Base-by-base conservation (phyloP, 2,113 vertebrate genomes). In the Trichomycterus rosablanca region DNA sequence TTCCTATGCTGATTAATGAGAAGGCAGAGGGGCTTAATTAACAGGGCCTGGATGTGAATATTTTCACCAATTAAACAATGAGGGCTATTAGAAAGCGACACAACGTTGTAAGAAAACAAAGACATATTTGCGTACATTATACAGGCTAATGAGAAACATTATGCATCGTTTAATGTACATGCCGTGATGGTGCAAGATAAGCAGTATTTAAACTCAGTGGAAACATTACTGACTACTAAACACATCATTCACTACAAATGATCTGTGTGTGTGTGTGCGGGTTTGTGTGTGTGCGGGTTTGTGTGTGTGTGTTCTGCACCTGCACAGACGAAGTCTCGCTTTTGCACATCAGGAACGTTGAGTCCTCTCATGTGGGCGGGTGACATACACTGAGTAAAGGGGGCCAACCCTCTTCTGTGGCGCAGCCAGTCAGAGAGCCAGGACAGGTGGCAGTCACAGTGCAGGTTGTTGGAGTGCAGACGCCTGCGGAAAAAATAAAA, bases 391-490 rank as follows among this genome's bases (percentile, higher is more conserved):
- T 98, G 94, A 5, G 96, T 98, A 82, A 98, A 99, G 74, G 94
- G 96, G 56, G 95, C 96, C 53, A 99, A 74, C 0, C 90, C 89
- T 45, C 90, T 88, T 18, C 96, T 76, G 77, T 95, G 94, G 20
- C 94, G 85, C 76, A 99, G 84, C 96, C 96, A 99, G 58, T 97
- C 96, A 0, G 95, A 97, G 40, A 99, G 92, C 96, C 96, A 99
- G 56, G 94, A 90, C 81, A 99, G 84, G 86, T 95, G 93, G 70
- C 96, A 99, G 86, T 99, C 95, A 9, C 96, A 99, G 82, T 92
- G 88, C 74, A 98, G 90, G 73, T 89, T 91, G 82, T 99, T 98
- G 80, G 93, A 97, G 85, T 99, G 96, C 30, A 99, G 89, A 37
- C 96, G 91, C 63, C 96, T 98, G 72, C 62, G 24, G 24, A 51